Evolutionary conservation across 1,140 invertebrate genomes (phyloP).

Genomic region (Pemphigus obesinymphae): DNA sequence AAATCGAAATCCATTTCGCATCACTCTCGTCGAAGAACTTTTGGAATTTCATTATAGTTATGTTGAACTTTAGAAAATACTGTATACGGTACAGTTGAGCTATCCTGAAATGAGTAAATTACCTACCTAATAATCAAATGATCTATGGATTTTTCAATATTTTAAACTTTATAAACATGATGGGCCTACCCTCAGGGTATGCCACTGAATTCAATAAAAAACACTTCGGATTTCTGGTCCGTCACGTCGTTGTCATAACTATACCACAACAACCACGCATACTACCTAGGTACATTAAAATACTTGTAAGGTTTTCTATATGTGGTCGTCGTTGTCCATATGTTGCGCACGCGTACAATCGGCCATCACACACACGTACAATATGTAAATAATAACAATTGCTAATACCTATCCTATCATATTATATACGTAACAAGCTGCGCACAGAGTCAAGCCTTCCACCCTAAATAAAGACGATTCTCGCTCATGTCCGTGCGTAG

Average conservation of each 20-base stretch:
- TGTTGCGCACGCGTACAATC: neutral
- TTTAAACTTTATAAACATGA: too few relatives aligned
- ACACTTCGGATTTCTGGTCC: neutral
- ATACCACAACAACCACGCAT: neutral
- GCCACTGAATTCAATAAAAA: too few relatives aligned
- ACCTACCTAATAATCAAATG: too few relatives aligned
- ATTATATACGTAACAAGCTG: neutral
- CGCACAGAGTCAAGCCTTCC: constrained; percentile 10
- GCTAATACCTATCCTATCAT: neutral
- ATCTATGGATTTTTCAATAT: too few relatives aligned
- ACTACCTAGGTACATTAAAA: neutral
- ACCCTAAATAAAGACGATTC: constrained; percentile 11
- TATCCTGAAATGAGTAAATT: too few relatives aligned
- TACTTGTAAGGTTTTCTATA: neutral
- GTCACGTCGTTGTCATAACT: neutral
- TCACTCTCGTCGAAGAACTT: too few relatives aligned
- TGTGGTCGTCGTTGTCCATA: neutral
- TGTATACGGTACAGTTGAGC: too few relatives aligned
- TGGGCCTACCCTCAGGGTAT: too few relatives aligned
- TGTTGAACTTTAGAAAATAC: too few relatives aligned
- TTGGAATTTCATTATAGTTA: too few relatives aligned
- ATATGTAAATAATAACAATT: neutral
- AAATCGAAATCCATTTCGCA: too few relatives aligned
- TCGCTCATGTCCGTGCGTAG: neutral
- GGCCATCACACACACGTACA: neutral